Base-by-base conservation (phyloP, 2,113 vertebrate genomes). In the Agelaius tricolor region DNA sequence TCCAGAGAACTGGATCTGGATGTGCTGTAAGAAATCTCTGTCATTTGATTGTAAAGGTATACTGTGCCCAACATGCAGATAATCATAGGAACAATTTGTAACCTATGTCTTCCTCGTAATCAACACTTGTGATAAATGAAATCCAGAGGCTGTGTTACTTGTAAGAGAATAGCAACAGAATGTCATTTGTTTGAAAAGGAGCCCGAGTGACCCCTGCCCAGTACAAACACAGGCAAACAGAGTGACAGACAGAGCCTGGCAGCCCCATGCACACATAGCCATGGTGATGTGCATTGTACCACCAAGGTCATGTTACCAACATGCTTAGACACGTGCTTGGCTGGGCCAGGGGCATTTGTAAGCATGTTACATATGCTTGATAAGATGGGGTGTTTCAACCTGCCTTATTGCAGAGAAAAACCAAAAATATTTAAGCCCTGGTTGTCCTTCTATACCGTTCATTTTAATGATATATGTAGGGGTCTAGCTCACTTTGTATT, bases 391-490 rank as follows among this genome's bases (percentile, higher is more conserved):
- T n/a, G 47, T 69, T 94, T 84, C 77, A 68, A 74, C 57, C 33
- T 63, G 67, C 24, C 17, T 77, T 89, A 74, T 37, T 80, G 61
- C 6, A 9, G 76, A 76, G 43, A 61, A 65, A 77, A 59, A 44
- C 4, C n/a, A 87, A 93, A 73, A 88, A 49, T 41, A 35, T 88
- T 94, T 71, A 76, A 87, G 61, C 77, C 67, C 66, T 73, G 80
- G 78, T 72, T 96, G 95, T 93, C 93, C 89, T 94, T 96, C 96
- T 94, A 26, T 87, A 94, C 80, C 28, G 55, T 77, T 96, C 66
- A 51, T 96, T 97, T 98, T 97, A 97, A 97, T 97, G 95, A 98
- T 96, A 94, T 92, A 92, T 96, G 97, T 94, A 93, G 92, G 91
- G 77, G 78, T 73, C 75, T 82, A 61, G 78, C 90, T 95, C 95